Evolutionary conservation across 1,140 invertebrate species (phyloP).

Genomic region (Ptiloglossa arizonensis): DNA sequence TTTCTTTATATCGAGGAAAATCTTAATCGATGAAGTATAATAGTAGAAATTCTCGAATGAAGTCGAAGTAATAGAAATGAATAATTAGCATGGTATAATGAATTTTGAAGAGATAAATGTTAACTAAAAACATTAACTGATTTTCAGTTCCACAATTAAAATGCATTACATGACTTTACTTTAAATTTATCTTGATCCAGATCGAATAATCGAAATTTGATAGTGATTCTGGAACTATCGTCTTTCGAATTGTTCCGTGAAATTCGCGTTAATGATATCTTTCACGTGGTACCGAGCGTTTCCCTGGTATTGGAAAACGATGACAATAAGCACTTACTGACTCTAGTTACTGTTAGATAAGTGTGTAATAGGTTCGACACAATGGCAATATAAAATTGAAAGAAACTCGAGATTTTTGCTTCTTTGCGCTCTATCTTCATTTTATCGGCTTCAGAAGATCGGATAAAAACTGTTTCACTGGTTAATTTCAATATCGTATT

Average conservation of each 20-base stretch:
- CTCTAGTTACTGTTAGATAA: not conserved
- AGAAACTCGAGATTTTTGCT: not conserved
- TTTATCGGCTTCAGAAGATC: not conserved
- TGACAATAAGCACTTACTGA: conserved; percentile 14
- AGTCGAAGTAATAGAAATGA: too few species aligned
- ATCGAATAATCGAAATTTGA: not conserved
- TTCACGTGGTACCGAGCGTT: not conserved
- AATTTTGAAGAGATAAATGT: too few species aligned
- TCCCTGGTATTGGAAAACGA: conserved; percentile 7
- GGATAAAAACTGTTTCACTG: not conserved
- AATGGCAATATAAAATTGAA: not conserved
- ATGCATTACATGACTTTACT: too few species aligned
- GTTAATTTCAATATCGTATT: too few species aligned
- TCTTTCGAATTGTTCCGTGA: not conserved
- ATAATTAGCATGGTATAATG: too few species aligned
- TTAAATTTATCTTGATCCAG: too few species aligned
- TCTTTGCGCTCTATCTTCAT: not conserved
- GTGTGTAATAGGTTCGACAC: not conserved
- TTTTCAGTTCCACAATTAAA: too few species aligned
- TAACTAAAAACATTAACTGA: too few species aligned
- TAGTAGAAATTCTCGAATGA: too few species aligned
- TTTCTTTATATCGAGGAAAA: too few species aligned
- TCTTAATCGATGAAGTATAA: too few species aligned
- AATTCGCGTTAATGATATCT: not conserved
- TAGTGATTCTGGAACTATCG: not conserved